Conservation (phyloP, 2,888 invertebrate species). For the Apamea anceps region DNA sequence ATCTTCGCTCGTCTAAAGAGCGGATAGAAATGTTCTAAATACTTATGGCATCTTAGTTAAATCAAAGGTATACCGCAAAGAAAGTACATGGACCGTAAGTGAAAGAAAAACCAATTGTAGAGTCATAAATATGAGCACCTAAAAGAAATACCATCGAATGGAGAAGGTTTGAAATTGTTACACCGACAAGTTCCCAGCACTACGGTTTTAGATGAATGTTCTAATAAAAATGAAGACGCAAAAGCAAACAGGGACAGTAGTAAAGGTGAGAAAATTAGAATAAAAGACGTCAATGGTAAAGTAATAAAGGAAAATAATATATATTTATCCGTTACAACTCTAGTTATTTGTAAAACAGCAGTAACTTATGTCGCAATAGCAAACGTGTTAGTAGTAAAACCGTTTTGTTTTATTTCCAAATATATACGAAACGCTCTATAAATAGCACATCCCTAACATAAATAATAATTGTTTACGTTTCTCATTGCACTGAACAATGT, state of each 20-base stretch:
- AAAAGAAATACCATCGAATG: not conserved
- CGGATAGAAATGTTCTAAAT: not conserved
- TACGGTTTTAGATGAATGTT: not conserved
- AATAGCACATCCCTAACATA: conserved; percentile 67
- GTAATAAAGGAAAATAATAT: conserved; percentile 25
- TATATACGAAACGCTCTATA: conserved; percentile 50
- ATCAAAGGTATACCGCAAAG: too few species aligned
- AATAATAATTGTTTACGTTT: conserved; percentile 71
- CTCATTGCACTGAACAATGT: conserved; percentile 62
- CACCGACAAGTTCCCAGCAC: not conserved
- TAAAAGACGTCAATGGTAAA: conserved; percentile 5
- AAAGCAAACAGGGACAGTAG: not conserved
- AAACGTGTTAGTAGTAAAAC: conserved; percentile 48
- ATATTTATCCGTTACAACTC: conserved; percentile 31
- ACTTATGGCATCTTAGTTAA: not conserved
- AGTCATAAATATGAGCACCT: not conserved
- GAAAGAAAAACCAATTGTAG: not conserved
- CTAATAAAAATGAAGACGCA: not conserved
- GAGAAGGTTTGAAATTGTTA: not conserved
- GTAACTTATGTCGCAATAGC: conserved; percentile 46
- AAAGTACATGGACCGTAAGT: not conserved
- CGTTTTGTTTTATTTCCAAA: conserved; percentile 65
- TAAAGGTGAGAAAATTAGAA: conserved; percentile 10
- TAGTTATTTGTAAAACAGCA: conserved; percentile 41
- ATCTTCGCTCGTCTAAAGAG: not conserved